phyloP scores from a whole-genome alignment of 2,797 vertebrate genomes.

The Corythornis leucogaster region DNA sequence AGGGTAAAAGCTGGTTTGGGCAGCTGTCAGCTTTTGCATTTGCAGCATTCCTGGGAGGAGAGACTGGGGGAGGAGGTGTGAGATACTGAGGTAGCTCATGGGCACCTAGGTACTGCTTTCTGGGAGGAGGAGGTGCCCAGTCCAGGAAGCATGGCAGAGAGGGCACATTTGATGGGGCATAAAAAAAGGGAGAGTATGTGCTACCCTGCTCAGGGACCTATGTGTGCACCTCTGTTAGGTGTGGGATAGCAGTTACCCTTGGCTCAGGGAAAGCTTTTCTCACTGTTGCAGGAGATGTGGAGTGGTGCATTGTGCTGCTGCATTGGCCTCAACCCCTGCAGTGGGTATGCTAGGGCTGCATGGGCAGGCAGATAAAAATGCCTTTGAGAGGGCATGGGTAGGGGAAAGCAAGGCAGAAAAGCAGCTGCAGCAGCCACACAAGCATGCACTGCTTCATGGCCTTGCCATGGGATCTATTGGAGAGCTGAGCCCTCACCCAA shows the following conservation, averaged over 20 bases:
- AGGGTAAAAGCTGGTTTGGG: constrained; percentile 44
- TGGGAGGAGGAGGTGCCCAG: neutral
- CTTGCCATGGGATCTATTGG: neutral
- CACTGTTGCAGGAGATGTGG: rapidly evolving
- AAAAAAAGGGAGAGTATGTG: rapidly evolving
- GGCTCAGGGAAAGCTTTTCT: neutral
- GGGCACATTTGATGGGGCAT: neutral
- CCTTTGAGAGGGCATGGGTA: neutral
- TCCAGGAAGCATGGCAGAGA: rapidly evolving
- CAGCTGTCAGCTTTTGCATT: constrained; percentile 29
- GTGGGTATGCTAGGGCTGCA: rapidly evolving
- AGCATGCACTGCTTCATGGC: rapidly evolving
- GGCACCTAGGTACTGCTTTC: neutral
- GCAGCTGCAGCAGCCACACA: neutral
- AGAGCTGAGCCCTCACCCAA: neutral
- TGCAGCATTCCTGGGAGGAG: constrained; percentile 18
- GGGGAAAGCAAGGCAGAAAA: neutral
- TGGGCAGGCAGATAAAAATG: neutral
- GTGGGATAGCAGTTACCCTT: neutral
- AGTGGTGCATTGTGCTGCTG: neutral
- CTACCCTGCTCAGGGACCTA: neutral
- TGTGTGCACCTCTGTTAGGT: too few species aligned
- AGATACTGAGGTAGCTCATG: neutral
- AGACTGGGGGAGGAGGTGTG: neutral
- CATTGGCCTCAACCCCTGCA: neutral